phyloP scores from a whole-genome alignment of 2,113 vertebrate genomes.

The Megatriorchis doriae region DNA sequence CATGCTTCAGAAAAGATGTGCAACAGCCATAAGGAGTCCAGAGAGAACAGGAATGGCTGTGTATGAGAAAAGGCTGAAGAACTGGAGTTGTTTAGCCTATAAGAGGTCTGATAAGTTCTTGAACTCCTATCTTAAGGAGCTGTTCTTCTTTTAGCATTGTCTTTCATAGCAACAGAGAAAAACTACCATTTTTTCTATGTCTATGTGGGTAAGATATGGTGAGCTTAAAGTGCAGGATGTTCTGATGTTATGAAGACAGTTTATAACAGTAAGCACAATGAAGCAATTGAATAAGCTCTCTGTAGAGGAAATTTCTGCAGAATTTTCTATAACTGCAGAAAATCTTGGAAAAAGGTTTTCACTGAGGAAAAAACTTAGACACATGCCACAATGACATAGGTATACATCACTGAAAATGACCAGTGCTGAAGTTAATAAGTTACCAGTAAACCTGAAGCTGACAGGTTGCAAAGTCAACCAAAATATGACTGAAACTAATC shows the following conservation, averaged over 20 bases:
- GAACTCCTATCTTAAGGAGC: background rate
- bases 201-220: background rate
- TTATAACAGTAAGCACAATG: background rate
- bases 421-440: background rate
- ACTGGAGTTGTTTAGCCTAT: background rate
- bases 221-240: background rate
- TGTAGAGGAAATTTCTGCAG: background rate
- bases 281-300: background rate
- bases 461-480: background rate
- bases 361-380: background rate
- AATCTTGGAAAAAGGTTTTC: background rate
- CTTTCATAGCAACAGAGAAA: background rate
- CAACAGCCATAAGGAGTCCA: background rate
- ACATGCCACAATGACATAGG: background rate
- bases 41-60: background rate
- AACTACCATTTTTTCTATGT: background rate
- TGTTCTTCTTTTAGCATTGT: background rate
- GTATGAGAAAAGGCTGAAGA: background rate
- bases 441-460: background rate
- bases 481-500: background rate
- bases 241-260: background rate
- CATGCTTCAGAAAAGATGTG: background rate
- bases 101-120: background rate
- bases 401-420: background rate
- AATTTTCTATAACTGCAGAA: background rate